Conservation (phyloP, 1,140 invertebrate genomes). For the Calycopis cecrops region DNA sequence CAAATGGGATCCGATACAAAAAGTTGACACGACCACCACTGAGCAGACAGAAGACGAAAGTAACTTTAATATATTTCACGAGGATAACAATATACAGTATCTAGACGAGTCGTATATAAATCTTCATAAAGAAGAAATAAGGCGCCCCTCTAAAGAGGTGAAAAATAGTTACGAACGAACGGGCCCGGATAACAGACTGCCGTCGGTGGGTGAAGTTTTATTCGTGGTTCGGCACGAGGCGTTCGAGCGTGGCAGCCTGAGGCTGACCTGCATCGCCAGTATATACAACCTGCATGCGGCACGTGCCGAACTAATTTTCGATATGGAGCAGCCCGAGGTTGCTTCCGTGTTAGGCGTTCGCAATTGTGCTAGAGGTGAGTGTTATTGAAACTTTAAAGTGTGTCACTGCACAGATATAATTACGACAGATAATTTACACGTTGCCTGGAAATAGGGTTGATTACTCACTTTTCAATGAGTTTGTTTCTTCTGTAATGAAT, state of each 20-base stretch:
- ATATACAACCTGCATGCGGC: slow-evolving; percentile 79
- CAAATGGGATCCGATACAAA: slow-evolving; percentile 62
- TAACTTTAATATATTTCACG: slow-evolving; percentile 59
- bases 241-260: slow-evolving; percentile 77
- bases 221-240: slow-evolving; percentile 76
- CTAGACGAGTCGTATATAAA: slow-evolving; percentile 66
- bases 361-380: slow-evolving; percentile 58
- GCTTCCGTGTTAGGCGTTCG: slow-evolving; percentile 78
- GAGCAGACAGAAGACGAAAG: slow-evolving; percentile 48
- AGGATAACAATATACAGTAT: slow-evolving; percentile 62
- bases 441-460: background rate
- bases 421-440: background rate
- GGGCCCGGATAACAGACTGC: slow-evolving; percentile 57
- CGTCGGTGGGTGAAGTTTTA: slow-evolving; percentile 66
- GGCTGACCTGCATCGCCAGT: slow-evolving; percentile 79
- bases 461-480: background rate
- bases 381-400: slow-evolving; percentile 20
- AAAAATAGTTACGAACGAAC: slow-evolving; percentile 58
- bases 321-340: slow-evolving; percentile 81
- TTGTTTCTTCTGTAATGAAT: background rate
- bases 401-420: slow-evolving; percentile 8
- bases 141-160: slow-evolving; percentile 55
- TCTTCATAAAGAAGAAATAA: slow-evolving; percentile 63
- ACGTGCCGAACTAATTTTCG: slow-evolving; percentile 75
- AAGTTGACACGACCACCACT: slow-evolving; percentile 55